Evolutionary conservation across 2,888 invertebrate genomes (phyloP), one percentile per base, ranked within the genome.

Genomic region (Sphaerophoria taeniata): DNA sequence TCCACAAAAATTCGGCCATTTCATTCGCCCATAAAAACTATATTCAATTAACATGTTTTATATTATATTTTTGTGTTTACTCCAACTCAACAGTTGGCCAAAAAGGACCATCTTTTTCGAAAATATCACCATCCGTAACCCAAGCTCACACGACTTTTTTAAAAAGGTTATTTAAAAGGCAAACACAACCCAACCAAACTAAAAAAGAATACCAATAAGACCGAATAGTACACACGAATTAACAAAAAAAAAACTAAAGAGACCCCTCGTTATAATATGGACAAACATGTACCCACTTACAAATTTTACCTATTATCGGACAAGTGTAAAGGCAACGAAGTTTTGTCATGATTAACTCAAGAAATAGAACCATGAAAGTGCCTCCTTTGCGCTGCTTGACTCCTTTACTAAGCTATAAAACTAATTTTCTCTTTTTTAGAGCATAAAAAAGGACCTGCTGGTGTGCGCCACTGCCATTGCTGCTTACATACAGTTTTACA

Each of bases 401-500:
- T 16, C 9, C 4, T 4, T 9, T 36, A 47, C 49, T 47, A 33
- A 36, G 14, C 31, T 11, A 49, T 34, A 65, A 49, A 65, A 49
- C 65, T 65, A 49, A 65, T 65, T 65, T 65, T 49, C 39, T 39
- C 39, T 49, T 63, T n/a, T 63, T 14, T 6, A 47, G n/a, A 31
- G 9, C 12, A 24, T 24, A 58, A 47, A 16, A 16, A 14, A 58
- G 9, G 49, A 34, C 16, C 49, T 24, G 2, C 24, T 24, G 24
- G 24, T 24, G 24, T 24, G 24, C 2, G 24, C 24, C 24, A 24
- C 65, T 49, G 49, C 49, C 49, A 49, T 63, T 47, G 58, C 36
- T 65, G 65, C 65, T 65, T 65, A 24, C 49, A 65, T 49, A 49
- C 65, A 65, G 65, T 65, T 65, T 65, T 65, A 65, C 49, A 65